These are phyloP conservation scores for Austrolebias charrua DNA, from an alignment of 2,797 vertebrate species.

Conservation along the genomic window DNA sequence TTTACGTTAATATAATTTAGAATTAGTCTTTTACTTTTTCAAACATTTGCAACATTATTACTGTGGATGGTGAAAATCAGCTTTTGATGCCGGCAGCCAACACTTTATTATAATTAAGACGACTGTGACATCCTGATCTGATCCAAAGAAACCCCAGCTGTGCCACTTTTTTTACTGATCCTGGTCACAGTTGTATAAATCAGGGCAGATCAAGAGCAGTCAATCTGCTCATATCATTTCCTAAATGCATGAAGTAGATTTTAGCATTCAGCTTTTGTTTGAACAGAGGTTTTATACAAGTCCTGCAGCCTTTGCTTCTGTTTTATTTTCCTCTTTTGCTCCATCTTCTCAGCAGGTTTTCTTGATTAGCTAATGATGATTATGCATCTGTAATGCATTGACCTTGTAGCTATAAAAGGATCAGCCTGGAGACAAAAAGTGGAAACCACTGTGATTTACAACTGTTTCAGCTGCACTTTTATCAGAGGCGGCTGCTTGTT, in stretches of 20 bases:
- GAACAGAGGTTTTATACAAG: background rate
- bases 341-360: constrained; percentile 22
- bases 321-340: background rate
- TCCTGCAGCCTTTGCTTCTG: background rate
- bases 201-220: background rate
- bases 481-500: background rate
- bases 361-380: constrained; percentile 31
- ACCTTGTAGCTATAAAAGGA: constrained; percentile 24
- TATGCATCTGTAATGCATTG: constrained; percentile 18
- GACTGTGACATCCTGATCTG: constrained; percentile 38
- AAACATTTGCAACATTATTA: no score
- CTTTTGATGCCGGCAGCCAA: constrained; percentile 20
- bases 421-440: background rate
- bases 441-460: background rate
- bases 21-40: background rate
- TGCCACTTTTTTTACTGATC: constrained; percentile 35
- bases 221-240: background rate
- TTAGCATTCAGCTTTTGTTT: background rate
- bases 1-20: background rate
- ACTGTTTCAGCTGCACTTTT: background rate
- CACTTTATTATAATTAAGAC: constrained; percentile 47
- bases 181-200: constrained; percentile 23
- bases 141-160: constrained; percentile 29
- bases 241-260: no score
- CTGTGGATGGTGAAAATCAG: background rate